A percentile compares a stretch with the other conserved stretches of the same genome.
Conservation (phyloP, 2,888 invertebrate genomes). For the Choristoneura rosaceana region DNA sequence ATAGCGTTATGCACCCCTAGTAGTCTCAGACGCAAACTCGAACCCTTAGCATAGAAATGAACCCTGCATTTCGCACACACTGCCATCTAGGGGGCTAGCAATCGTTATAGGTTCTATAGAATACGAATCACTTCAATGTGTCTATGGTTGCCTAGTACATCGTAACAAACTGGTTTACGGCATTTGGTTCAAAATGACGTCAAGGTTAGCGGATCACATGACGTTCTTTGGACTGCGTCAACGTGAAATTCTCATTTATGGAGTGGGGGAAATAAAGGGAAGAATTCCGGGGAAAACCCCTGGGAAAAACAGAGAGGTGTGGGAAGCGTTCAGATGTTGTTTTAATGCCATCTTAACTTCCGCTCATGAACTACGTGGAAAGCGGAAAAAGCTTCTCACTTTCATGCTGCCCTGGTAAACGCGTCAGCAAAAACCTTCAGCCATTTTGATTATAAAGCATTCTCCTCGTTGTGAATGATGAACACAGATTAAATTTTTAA, state of each 20-base stretch:
- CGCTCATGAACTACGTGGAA: background rate
- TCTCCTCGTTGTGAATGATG: too few relatives aligned
- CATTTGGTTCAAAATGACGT: constrained; percentile 16
- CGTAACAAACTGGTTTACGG: constrained; percentile 34
- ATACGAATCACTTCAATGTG: background rate
- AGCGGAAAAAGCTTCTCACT: background rate
- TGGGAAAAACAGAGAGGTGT: background rate
- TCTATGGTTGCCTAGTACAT: constrained; percentile 22
- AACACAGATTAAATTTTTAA: too few relatives aligned
- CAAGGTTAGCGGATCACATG: constrained; percentile 6
- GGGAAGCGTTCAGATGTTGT: background rate
- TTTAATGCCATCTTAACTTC: constrained; percentile 10
- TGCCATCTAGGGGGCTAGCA: constrained; percentile 28
- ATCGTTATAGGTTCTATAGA: constrained; percentile 3
- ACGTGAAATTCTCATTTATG: too few relatives aligned
- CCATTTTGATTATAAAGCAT: constrained; percentile 16
- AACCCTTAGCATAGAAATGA: constrained; percentile 38
- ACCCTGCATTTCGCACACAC: constrained; percentile 27
- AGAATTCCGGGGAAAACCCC: background rate
- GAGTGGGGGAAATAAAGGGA: background rate
- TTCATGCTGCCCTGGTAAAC: constrained; percentile 22
- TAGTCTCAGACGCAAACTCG: constrained; percentile 22
- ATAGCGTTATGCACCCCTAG: constrained; percentile 20
- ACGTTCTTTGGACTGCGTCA: background rate
- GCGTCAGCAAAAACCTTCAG: constrained; percentile 33